Percentiles rank a stretch among this genome's conserved stretches.
Conservation (phyloP, 2,888 invertebrate genomes). For the Gryllus longicercus region DNA sequence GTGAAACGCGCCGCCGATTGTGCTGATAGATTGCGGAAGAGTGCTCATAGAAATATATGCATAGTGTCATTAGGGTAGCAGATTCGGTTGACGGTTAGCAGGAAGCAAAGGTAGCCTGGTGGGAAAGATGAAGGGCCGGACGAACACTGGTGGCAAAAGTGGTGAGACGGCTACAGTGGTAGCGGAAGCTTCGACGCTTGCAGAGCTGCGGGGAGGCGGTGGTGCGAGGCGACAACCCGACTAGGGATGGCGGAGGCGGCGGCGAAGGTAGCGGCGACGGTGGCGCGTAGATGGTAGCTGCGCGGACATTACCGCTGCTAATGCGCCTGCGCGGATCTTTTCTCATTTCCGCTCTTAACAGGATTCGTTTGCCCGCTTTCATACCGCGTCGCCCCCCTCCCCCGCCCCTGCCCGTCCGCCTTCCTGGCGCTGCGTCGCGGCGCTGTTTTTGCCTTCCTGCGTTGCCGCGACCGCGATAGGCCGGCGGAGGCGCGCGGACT, state of each 20-base stretch:
- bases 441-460: no score
- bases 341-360: slow-evolving; percentile 17
- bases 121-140: neutral
- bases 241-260: neutral
- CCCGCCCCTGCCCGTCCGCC: neutral
- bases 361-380: slow-evolving; percentile 4
- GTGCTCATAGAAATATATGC: no score
- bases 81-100: no score
- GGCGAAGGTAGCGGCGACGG: neutral
- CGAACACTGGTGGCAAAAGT: neutral
- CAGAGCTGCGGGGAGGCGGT: neutral
- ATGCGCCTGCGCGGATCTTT: slow-evolving; percentile 6
- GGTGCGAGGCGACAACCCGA: no score
- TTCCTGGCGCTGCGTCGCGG: no score
- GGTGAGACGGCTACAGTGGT: neutral
- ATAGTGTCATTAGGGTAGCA: no score
- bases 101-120: neutral
- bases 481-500: no score
- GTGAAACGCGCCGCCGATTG: no score
- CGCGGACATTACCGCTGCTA: neutral
- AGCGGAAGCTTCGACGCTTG: neutral
- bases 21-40: no score
- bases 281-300: neutral
- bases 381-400: neutral
- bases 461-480: no score